Evolutionary conservation across 2,888 invertebrate species (phyloP).

Genomic region (Oligia fasciuncula): DNA sequence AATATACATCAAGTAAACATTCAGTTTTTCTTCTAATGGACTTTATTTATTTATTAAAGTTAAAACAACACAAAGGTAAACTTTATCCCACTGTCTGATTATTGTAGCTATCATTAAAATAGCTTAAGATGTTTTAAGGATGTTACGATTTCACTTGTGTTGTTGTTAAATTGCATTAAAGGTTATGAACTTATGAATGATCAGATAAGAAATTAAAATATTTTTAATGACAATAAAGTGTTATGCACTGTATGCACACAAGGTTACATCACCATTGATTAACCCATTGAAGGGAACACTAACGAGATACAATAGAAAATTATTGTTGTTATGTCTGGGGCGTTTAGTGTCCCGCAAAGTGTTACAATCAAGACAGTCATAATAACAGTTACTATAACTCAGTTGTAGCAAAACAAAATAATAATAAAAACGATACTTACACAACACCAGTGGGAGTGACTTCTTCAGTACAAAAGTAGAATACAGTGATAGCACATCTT

Average conservation of each 20-base stretch:
- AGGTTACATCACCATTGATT: slow-evolving; percentile 7
- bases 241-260: background rate
- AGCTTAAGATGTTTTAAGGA: background rate
- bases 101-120: background rate
- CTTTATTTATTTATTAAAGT: background rate
- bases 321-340: background rate
- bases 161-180: background rate
- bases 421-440: slow-evolving; percentile 88
- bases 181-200: background rate
- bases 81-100: background rate
- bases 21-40: background rate
- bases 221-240: slow-evolving; percentile 7
- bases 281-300: background rate
- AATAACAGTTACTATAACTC: background rate
- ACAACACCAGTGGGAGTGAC: slow-evolving; percentile 95
- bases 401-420: slow-evolving; percentile 1
- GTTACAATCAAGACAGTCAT: background rate
- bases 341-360: background rate
- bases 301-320: no score
- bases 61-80: background rate
- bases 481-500: slow-evolving; percentile 97
- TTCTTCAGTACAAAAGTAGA: slow-evolving; percentile 98
- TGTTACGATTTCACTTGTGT: background rate
- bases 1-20: background rate
- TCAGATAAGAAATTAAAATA: background rate